Evolutionary conservation across 2,888 invertebrate genomes (phyloP).

Genomic region (Chrysolina americana): DNA sequence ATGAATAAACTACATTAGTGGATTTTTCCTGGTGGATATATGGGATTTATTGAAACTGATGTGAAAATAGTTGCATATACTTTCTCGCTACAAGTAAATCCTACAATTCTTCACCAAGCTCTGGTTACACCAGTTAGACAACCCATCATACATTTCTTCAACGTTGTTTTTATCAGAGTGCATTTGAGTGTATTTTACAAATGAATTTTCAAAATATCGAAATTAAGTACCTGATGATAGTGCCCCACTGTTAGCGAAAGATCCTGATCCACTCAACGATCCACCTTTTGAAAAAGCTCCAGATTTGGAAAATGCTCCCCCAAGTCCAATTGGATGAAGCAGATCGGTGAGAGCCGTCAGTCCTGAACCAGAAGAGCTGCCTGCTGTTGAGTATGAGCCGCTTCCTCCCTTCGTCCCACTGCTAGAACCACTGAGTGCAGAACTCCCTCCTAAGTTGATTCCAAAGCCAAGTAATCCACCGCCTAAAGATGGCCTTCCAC

Average conservation of each 20-base stretch:
- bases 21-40: too few species aligned
- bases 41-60: too few species aligned
- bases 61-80: too few species aligned
- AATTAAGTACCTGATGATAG: slow-evolving; percentile 27
- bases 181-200: neutral
- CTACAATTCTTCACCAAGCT: too few species aligned
- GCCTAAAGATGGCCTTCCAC: slow-evolving; percentile 7
- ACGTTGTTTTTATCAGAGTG: too few species aligned
- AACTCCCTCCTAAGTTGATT: slow-evolving; percentile 29
- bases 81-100: too few species aligned
- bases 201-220: too few species aligned
- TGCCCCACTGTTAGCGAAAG: slow-evolving; percentile 32
- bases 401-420: slow-evolving; percentile 22
- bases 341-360: slow-evolving; percentile 13
- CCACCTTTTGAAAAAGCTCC: slow-evolving; percentile 48
- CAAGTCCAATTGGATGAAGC: slow-evolving; percentile 8
- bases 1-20: too few species aligned
- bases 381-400: slow-evolving; percentile 21
- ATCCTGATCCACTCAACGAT: slow-evolving; percentile 38
- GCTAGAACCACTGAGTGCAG: slow-evolving; percentile 24
- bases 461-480: slow-evolving; percentile 19
- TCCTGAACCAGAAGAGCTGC: slow-evolving; percentile 22
- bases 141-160: too few species aligned
- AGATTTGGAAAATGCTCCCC: slow-evolving; percentile 36
- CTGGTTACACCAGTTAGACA: too few species aligned